These are phyloP conservation scores for Cerastis leucographa DNA, from an alignment of 2,888 invertebrate genomes.

Conservation along the genomic window DNA sequence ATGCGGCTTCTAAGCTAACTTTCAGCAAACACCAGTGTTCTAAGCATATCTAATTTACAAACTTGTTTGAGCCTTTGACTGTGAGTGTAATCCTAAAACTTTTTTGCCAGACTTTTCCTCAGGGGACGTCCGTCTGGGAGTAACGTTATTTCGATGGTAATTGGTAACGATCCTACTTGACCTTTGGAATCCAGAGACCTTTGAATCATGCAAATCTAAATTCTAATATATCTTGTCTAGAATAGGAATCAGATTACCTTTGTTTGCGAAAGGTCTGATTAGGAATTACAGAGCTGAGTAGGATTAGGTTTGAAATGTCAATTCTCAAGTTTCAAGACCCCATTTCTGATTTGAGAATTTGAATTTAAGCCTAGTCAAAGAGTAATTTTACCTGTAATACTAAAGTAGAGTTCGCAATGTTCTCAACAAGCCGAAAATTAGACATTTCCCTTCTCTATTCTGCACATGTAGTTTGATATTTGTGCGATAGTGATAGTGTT, in stretches of 20 bases:
- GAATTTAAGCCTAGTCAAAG: not conserved
- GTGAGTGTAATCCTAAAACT: not conserved
- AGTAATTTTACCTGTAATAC: not conserved
- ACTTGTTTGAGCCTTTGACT: not conserved
- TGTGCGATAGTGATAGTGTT: not conserved
- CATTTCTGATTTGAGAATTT: not conserved
- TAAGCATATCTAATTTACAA: not conserved
- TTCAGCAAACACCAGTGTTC: not conserved
- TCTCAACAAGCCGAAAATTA: not conserved
- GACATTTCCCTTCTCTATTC: not conserved
- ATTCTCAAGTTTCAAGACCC: not conserved
- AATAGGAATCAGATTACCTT: conserved; percentile 31
- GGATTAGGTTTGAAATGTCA: conserved; percentile 1
- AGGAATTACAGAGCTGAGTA: not conserved
- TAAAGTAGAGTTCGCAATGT: not conserved
- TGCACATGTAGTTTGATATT: not conserved
- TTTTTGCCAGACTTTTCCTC: conserved; percentile 7
- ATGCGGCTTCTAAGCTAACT: not conserved
- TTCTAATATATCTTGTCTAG: conserved; percentile 18
- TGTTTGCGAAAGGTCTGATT: conserved; percentile 7
- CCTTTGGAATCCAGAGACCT: conserved; percentile 40
- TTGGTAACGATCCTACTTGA: conserved; percentile 46
- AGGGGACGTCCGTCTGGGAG: conserved; percentile 24
- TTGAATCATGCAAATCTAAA: conserved; percentile 37
- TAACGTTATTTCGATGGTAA: conserved; percentile 50